Base-by-base conservation (phyloP, 2,888 invertebrate genomes). In the Argyresthia goedartella region DNA sequence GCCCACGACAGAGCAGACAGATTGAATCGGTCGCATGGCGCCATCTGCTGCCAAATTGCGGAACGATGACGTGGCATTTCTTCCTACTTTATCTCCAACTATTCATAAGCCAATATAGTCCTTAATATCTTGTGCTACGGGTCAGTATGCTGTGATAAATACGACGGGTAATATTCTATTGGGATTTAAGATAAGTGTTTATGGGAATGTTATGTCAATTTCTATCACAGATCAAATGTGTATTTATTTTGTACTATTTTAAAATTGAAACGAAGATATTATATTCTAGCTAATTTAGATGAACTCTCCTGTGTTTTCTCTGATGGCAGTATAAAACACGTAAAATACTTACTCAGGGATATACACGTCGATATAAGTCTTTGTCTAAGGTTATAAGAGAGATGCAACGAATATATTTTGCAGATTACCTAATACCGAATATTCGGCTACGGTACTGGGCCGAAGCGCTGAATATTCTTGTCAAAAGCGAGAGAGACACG, bases 41-140 rank as follows among this genome's bases (percentile, higher is more conserved):
- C 65, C 67, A 67, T 69, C 64, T 66, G 68, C 54, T 57, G 59
- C 57, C 59, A 64, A 65, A 67, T 69, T 69, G 60, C 59, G 39
- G 53, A 45, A 57, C 39, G 53, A 55, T 69, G 67, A 69, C 57
- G 43, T 41, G 42, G 47, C 43, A 42, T 25, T 33, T 15, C 33
- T 13, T 43, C n/a, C 25, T 4, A 25, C 36, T 47, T 47, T 47
- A 25, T 25, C 33, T 33, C 35, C 33, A 34, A 33, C 13, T 47
- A 13, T 13, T 13, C 13, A 1, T 1, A 25, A 33, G 13, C 47
- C 33, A 34, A 47, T 33, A 47, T 25, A 10, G 47, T 8, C 13
- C 34, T 47, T 47, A 47, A 10, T 4, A 1, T 1, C 33, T 47
- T 10, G 33, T 34, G 13, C 16, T 44, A 44, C 10, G 14, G 16